Percentiles rank a stretch among this genome's conserved stretches.
Evolutionary conservation across 2,113 vertebrate species (phyloP).

Genomic region (Tretioscincus oriximinensis): DNA sequence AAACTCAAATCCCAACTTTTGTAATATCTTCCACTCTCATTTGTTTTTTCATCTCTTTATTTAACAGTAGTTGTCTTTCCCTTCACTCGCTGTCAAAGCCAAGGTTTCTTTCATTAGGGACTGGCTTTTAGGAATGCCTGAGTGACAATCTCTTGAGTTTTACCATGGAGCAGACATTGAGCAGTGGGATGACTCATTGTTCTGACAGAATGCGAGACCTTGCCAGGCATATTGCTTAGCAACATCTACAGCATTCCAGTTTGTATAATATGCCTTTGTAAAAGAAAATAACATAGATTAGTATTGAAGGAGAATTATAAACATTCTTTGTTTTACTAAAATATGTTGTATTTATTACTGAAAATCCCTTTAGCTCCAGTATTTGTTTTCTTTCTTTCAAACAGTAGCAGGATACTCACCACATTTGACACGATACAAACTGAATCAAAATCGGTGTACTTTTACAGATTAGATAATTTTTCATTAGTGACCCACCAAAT

Average conservation of each 20-base stretch:
- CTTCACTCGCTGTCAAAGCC: slow-evolving; percentile 41
- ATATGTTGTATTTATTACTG: background rate
- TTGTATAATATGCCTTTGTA: slow-evolving; percentile 4
- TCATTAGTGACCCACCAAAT: background rate
- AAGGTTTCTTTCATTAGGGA: slow-evolving; percentile 32
- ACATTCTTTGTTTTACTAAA: slow-evolving; percentile 5
- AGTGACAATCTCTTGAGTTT: background rate
- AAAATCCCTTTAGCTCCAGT: slow-evolving; percentile 18
- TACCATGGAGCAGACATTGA: slow-evolving; percentile 27
- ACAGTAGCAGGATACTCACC: fast-evolving
- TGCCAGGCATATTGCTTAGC: slow-evolving; percentile 48
- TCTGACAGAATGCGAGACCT: slow-evolving; percentile 12
- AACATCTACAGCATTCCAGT: slow-evolving; percentile 24
- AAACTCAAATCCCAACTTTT: background rate
- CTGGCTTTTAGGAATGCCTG: slow-evolving; percentile 28
- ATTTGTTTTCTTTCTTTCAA: background rate
- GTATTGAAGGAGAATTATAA: slow-evolving; percentile 11
- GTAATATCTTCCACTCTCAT: slow-evolving; percentile 20
- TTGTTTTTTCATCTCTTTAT: background rate
- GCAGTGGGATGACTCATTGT: slow-evolving; percentile 9
- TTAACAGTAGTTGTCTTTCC: slow-evolving; percentile 44
- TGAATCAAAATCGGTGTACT: background rate
- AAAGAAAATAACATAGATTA: slow-evolving; percentile 21
- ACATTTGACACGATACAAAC: background rate
- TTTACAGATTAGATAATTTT: too few species aligned